phyloP scores from a whole-genome alignment of 2,888 invertebrate genomes.

The Lycaena phlaeas region DNA sequence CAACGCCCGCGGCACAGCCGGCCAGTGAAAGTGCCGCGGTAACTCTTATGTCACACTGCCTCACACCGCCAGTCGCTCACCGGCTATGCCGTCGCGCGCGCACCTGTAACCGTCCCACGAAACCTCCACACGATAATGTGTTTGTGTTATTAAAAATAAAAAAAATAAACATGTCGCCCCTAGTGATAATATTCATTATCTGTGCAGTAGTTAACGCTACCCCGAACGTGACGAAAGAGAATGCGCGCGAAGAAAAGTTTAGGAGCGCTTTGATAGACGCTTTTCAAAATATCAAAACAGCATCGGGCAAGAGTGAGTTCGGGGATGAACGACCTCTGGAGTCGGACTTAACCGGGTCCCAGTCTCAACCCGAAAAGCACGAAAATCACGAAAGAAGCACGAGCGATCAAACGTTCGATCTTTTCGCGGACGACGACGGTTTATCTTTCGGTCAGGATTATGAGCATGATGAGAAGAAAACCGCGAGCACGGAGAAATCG shows the following conservation, averaged over 20 bases:
- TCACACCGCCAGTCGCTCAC: slow-evolving; percentile 40
- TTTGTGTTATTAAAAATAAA: slow-evolving; percentile 32
- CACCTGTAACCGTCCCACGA: slow-evolving; percentile 31
- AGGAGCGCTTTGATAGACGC: slow-evolving; percentile 60
- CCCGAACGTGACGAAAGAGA: slow-evolving; percentile 37
- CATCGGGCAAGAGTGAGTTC: slow-evolving; percentile 48
- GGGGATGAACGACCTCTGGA: slow-evolving; percentile 42
- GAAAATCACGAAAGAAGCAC: slow-evolving; percentile 32
- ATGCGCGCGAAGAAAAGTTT: slow-evolving; percentile 54
- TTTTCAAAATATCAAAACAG: slow-evolving; percentile 61
- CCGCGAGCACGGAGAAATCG: slow-evolving; percentile 49
- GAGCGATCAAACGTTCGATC: slow-evolving; percentile 44
- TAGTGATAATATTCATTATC: slow-evolving; percentile 42
- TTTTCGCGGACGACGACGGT: slow-evolving; percentile 58
- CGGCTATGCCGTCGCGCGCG: slow-evolving; percentile 59
- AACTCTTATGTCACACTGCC: slow-evolving; percentile 59
- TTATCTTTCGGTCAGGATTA: slow-evolving; percentile 51
- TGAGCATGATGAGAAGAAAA: slow-evolving; percentile 31
- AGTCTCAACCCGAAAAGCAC: too few relatives aligned
- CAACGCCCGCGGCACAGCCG: slow-evolving; percentile 18
- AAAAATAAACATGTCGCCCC: slow-evolving; percentile 41
- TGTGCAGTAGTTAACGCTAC: slow-evolving; percentile 45
- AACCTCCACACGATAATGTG: too few relatives aligned
- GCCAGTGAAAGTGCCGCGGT: slow-evolving; percentile 62
- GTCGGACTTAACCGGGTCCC: slow-evolving; percentile 50